These are phyloP conservation scores for Gonatopus flavifemur DNA, from an alignment of 1,140 invertebrate species.

Conservation along the genomic window DNA sequence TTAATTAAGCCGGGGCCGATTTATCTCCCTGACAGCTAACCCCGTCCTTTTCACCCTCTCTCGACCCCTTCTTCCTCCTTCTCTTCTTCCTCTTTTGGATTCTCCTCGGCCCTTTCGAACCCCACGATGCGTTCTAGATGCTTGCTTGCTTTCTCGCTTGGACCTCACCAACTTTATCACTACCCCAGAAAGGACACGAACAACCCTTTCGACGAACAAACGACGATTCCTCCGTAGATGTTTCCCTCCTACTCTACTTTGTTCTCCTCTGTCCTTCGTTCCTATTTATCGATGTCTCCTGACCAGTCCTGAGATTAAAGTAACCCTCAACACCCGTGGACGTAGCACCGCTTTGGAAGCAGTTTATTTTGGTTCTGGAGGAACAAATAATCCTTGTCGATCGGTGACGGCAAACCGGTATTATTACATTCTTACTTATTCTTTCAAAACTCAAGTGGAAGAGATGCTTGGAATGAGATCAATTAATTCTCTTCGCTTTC, in stretches of 20 bases:
- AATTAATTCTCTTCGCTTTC: too few species aligned
- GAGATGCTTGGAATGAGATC: too few species aligned
- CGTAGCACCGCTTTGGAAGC: too few species aligned
- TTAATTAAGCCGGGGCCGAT: constrained; percentile 60
- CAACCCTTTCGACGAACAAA: constrained; percentile 23
- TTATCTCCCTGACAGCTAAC: constrained; percentile 59
- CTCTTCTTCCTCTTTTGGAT: constrained; percentile 38
- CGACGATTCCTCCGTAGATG: constrained; percentile 16
- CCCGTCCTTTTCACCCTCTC: constrained; percentile 47
- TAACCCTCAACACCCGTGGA: too few species aligned
- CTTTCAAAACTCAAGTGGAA: too few species aligned
- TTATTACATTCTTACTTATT: too few species aligned
- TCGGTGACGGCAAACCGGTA: too few species aligned
- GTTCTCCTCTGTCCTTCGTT: constrained; percentile 8
- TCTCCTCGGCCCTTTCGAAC: constrained; percentile 38
- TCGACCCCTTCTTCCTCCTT: constrained; percentile 30
- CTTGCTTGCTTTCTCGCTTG: too few species aligned
- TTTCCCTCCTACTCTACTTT: too few species aligned
- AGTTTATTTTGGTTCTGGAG: too few species aligned
- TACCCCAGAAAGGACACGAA: constrained; percentile 19
- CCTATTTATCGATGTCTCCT: constrained; percentile 18
- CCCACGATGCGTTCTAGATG: constrained; percentile 44
- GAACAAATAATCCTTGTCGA: too few species aligned
- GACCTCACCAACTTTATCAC: too few species aligned
- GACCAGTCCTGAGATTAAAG: background rate